Evolutionary conservation across 2,888 invertebrate species (phyloP).

Genomic region (Plagiodera versicolora): DNA sequence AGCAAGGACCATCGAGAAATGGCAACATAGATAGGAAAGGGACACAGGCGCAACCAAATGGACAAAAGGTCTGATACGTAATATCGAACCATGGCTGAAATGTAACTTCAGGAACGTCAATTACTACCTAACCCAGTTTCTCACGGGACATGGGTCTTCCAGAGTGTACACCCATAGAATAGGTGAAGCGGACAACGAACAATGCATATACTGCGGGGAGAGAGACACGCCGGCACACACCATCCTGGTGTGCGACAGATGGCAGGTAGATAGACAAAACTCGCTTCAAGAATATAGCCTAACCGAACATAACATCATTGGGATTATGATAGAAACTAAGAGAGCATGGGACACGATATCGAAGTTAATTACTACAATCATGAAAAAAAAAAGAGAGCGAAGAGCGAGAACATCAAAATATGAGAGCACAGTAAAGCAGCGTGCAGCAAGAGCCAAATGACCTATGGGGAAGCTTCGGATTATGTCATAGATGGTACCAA

Average conservation of each 20-base stretch:
- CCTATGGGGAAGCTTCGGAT: too few relatives aligned
- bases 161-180: background rate
- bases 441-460: too few relatives aligned
- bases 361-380: too few relatives aligned
- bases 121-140: background rate
- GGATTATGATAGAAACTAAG: background rate
- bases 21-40: background rate
- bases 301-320: background rate
- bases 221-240: constrained; percentile 2
- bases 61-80: background rate
- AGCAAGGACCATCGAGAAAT: background rate
- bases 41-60: background rate
- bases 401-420: too few relatives aligned
- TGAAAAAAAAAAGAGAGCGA: too few relatives aligned
- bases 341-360: too few relatives aligned
- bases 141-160: background rate
- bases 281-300: background rate
- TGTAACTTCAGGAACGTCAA: background rate
- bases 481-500: too few relatives aligned
- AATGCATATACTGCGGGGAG: background rate
- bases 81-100: background rate
- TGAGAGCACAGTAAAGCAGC: too few relatives aligned
- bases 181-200: background rate
- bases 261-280: background rate
- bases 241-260: background rate